These are phyloP conservation scores for Gouania willdenowi DNA, from an alignment of 2,797 vertebrate species.

Conservation along the genomic window DNA sequence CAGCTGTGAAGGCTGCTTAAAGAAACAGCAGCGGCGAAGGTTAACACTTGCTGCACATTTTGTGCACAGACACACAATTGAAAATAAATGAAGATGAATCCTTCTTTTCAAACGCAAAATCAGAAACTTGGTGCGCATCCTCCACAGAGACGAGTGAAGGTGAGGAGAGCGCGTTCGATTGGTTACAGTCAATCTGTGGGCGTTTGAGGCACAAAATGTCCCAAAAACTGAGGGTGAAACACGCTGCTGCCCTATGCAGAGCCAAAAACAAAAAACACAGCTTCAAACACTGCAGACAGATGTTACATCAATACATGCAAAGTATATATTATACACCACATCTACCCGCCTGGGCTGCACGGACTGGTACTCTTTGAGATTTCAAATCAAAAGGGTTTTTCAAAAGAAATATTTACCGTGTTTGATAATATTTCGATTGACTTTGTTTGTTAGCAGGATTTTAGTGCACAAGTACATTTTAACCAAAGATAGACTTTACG, in stretches of 20 bases:
- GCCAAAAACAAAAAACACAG: slow-evolving; percentile 5
- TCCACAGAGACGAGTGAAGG: slow-evolving; percentile 5
- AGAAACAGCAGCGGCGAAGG: not conserved
- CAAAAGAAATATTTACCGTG: too few species aligned
- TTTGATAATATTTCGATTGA: too few species aligned
- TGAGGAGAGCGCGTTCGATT: slow-evolving; percentile 17
- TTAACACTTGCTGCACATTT: not conserved
- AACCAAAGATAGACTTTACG: too few species aligned
- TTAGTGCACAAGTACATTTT: too few species aligned
- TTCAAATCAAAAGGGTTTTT: too few species aligned
- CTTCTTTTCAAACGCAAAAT: slow-evolving; percentile 20
- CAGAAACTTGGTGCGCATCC: slow-evolving; percentile 6
- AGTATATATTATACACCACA: too few species aligned
- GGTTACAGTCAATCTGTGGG: slow-evolving; percentile 30
- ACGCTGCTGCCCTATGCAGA: not conserved
- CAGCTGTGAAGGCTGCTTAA: slow-evolving; percentile 30
- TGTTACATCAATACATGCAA: too few species aligned
- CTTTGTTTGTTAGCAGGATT: too few species aligned
- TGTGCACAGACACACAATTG: not conserved
- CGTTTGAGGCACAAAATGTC: slow-evolving; percentile 31
- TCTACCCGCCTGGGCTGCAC: too few species aligned
- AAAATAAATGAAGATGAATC: slow-evolving; percentile 40
- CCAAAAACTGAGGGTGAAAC: slow-evolving; percentile 12
- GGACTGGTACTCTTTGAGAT: too few species aligned
- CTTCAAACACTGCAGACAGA: not conserved